These are phyloP conservation scores for Aphelenchoides bicaudatus DNA, from an alignment of 2,888 invertebrate species.

Conservation along the genomic window DNA sequence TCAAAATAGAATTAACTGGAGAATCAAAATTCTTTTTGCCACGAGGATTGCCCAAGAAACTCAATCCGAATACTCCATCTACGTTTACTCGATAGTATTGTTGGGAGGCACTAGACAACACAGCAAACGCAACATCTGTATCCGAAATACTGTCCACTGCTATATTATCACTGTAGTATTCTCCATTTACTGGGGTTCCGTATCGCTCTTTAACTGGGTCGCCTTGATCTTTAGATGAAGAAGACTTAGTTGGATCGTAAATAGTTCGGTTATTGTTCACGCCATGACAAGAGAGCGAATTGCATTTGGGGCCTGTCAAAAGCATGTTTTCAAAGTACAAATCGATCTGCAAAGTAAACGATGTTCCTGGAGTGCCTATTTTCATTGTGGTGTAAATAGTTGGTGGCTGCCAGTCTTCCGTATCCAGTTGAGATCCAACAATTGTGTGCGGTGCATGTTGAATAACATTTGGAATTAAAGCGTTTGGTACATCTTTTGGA, in stretches of 20 bases:
- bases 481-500: too few relatives aligned
- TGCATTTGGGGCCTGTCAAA: slow-evolving; percentile 4
- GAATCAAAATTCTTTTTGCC: slow-evolving; percentile 1
- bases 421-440: too few relatives aligned
- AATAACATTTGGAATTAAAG: too few relatives aligned
- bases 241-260: slow-evolving; percentile 10
- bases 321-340: not conserved
- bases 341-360: not conserved
- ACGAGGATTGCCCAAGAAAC: not conserved
- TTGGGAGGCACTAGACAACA: not conserved
- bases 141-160: not conserved
- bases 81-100: not conserved
- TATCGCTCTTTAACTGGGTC: not conserved
- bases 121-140: slow-evolving; percentile 7
- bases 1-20: slow-evolving; percentile 1
- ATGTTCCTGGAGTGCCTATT: not conserved
- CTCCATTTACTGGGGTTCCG: not conserved
- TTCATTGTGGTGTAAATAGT: not conserved
- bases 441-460: too few relatives aligned
- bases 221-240: not conserved
- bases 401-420: too few relatives aligned
- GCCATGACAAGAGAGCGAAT: not conserved
- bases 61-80: slow-evolving; percentile 4
- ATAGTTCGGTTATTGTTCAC: slow-evolving; percentile 4
- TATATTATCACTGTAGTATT: slow-evolving; percentile 6